A percentile compares a stretch with the other conserved stretches of the same genome.
phyloP scores from a whole-genome alignment of 2,113 vertebrate genomes.

The Micromys minutus region DNA sequence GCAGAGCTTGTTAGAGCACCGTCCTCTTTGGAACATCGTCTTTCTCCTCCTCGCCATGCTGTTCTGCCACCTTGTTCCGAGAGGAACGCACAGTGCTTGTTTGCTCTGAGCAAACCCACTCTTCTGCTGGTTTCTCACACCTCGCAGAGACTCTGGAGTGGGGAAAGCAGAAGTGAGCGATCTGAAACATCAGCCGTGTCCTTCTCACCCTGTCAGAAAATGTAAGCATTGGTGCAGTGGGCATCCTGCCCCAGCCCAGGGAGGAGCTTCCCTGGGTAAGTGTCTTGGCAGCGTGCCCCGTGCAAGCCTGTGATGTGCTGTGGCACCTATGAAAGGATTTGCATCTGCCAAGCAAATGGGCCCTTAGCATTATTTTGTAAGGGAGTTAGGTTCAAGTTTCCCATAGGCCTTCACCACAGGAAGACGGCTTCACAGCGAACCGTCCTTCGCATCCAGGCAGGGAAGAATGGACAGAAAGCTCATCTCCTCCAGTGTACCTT shows the following conservation, averaged over 20 bases:
- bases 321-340: constrained; percentile 47
- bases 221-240: constrained; percentile 12
- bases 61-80: rapidly evolving
- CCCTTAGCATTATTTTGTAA: constrained; percentile 69
- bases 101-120: constrained; percentile 41
- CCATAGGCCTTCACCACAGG: constrained; percentile 6
- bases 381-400: constrained; percentile 53
- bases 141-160: constrained; percentile 47
- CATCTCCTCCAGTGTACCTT: constrained; percentile 53
- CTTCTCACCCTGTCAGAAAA: constrained; percentile 62
- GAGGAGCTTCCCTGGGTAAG: neutral
- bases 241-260: constrained; percentile 39
- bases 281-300: neutral
- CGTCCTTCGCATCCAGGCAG: constrained; percentile 45
- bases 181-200: constrained; percentile 25
- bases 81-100: neutral
- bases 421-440: constrained; percentile 45
- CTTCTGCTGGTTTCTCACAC: constrained; percentile 6
- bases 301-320: constrained; percentile 32
- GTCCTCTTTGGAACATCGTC: neutral
- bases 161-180: constrained; percentile 59
- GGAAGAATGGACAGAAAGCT: constrained; percentile 57
- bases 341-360: constrained; percentile 65
- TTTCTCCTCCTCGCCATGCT: neutral
- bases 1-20: rapidly evolving